These are phyloP conservation scores for Oreortyx pictus DNA, from an alignment of 2,797 vertebrate genomes.

Conservation along the genomic window DNA sequence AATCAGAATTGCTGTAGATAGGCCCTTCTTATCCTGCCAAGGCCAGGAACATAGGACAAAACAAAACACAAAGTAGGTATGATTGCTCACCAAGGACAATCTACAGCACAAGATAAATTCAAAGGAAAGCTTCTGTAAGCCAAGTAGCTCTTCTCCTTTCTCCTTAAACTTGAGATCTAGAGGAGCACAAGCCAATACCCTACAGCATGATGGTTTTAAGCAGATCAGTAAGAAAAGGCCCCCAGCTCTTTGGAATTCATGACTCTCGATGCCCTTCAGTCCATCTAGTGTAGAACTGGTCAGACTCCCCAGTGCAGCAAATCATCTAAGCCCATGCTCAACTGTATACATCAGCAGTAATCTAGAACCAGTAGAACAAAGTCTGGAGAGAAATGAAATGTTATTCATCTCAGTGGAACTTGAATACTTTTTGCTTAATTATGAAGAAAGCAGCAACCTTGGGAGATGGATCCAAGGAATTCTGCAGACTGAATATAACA, in stretches of 20 bases:
- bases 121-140: background rate
- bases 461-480: background rate
- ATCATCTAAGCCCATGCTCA: background rate
- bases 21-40: constrained; percentile 80
- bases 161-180: background rate
- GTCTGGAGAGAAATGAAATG: background rate
- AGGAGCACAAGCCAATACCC: background rate
- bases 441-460: background rate
- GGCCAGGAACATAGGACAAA: background rate
- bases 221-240: background rate
- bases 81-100: background rate
- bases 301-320: background rate
- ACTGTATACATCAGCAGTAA: background rate
- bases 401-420: background rate
- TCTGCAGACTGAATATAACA: background rate
- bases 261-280: background rate
- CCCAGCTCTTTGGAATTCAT: background rate
- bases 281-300: background rate
- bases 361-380: background rate
- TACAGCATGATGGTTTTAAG: background rate
- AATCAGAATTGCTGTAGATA: constrained; percentile 90
- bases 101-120: background rate
- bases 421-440: background rate
- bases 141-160: background rate
- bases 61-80: background rate